Conservation (phyloP, 2,797 vertebrate species). For the Hozukius guyotensis region DNA sequence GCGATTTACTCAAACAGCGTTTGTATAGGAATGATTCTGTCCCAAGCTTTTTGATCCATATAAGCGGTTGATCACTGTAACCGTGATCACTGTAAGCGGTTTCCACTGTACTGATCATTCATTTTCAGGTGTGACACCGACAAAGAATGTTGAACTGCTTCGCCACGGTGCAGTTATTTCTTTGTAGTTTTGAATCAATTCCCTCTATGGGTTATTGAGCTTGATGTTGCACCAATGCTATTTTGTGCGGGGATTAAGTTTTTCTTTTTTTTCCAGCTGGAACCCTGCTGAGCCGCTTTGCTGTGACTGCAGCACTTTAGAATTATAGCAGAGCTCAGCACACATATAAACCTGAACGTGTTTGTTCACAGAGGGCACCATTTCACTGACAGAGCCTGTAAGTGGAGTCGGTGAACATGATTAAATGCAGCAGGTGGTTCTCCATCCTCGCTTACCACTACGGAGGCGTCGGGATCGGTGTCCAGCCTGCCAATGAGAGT, state of each 20-base stretch:
- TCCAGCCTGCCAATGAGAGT: conserved; percentile 86
- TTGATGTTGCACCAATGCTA: conserved; percentile 38
- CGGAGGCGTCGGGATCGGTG: conserved; percentile 80
- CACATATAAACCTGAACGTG: conserved; percentile 48
- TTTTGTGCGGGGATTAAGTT: conserved; percentile 59
- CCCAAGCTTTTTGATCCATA: too few species aligned
- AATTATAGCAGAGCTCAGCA: conserved; percentile 66
- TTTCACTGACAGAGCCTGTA: conserved; percentile 17
- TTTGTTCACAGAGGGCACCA: conserved; percentile 36
- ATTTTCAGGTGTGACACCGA: background rate
- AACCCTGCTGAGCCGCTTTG: conserved; percentile 71
- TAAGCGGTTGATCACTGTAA: too few species aligned
- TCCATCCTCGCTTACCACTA: conserved; percentile 81
- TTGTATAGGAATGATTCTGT: too few species aligned
- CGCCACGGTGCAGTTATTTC: background rate
- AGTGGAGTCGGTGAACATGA: background rate
- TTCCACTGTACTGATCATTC: background rate
- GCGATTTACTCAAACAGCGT: fast-evolving
- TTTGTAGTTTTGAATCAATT: conserved; percentile 21
- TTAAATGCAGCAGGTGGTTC: conserved; percentile 33
- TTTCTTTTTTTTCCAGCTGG: conserved; percentile 21
- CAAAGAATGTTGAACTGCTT: background rate
- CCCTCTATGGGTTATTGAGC: conserved; percentile 22
- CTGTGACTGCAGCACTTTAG: conserved; percentile 66
- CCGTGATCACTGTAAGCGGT: too few species aligned